Percentiles rank a stretch among this genome's conserved stretches.
These are phyloP conservation scores for Coptodon rendalli DNA, from an alignment of 2,113 vertebrate species.

Conservation along the genomic window DNA sequence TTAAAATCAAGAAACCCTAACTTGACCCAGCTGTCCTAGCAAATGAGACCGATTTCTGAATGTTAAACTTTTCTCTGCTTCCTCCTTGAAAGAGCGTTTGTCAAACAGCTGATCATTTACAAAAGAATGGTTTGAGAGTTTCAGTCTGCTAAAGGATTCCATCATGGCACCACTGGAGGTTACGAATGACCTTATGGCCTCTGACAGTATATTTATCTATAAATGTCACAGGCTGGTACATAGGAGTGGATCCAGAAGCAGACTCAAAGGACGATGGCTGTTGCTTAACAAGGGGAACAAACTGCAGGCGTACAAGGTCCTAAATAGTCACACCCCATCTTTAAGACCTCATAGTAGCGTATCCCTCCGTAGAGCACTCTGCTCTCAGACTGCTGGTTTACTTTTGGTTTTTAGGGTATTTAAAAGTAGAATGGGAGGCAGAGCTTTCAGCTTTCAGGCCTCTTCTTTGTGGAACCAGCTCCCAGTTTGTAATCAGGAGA, in stretches of 20 bases:
- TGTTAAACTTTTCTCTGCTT: not conserved
- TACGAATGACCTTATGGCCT: not conserved
- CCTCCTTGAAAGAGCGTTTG: not conserved
- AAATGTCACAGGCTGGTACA: not conserved
- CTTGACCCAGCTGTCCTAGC: not conserved
- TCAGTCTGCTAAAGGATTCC: not conserved
- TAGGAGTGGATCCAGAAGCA: not conserved
- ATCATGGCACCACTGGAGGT: not conserved
- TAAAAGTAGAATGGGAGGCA: not conserved
- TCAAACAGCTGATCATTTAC: not conserved
- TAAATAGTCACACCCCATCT: not conserved
- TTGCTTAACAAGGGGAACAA: not conserved
- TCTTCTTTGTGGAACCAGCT: accelerated
- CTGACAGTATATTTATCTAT: not conserved
- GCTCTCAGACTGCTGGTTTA: not conserved
- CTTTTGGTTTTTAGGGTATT: not conserved
- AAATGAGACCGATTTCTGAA: accelerated
- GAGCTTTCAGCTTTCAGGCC: not conserved
- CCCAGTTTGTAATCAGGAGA: not conserved
- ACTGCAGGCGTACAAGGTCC: not conserved
- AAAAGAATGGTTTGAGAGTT: not conserved
- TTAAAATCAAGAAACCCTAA: not conserved
- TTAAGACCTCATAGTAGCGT: accelerated
- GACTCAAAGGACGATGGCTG: not conserved
- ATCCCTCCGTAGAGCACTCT: accelerated